Evolutionary conservation across 2,797 vertebrate species (phyloP).

Genomic region (Cephalopachus bancanus): DNA sequence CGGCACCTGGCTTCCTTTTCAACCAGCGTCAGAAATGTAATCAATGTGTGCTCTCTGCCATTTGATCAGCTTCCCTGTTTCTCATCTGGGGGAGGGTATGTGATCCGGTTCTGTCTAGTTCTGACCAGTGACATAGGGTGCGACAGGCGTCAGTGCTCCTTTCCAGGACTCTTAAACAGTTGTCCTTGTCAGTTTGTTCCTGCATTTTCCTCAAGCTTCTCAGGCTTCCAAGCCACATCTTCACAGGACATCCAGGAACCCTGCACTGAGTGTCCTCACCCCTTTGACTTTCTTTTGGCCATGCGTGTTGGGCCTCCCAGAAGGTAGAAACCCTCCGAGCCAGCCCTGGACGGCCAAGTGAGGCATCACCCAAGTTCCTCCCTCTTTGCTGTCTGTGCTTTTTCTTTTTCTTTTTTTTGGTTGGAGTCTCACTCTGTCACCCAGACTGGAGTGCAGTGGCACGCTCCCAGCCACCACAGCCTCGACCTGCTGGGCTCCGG

Average conservation of each 20-base stretch:
- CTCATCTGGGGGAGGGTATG: too few relatives aligned
- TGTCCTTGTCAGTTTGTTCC: background rate
- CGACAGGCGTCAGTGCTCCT: background rate
- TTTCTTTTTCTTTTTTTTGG: background rate
- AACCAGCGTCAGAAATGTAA: background rate
- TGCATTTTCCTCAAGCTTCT: background rate
- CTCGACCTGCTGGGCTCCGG: too few relatives aligned
- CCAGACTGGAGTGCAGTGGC: too few relatives aligned
- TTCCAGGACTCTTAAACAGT: background rate
- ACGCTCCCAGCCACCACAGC: too few relatives aligned
- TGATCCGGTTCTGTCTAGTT: too few relatives aligned
- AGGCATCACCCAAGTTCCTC: background rate
- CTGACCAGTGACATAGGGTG: too few relatives aligned
- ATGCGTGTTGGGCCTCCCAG: background rate
- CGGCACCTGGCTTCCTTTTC: background rate
- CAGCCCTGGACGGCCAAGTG: background rate
- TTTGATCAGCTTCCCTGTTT: background rate
- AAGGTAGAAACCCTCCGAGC: background rate
- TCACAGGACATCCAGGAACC: background rate
- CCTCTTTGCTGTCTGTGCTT: background rate
- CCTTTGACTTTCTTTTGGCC: background rate
- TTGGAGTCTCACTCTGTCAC: too few relatives aligned
- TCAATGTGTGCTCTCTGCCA: background rate
- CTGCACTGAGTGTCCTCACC: background rate
- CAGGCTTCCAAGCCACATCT: conserved; percentile 34